phyloP scores from a whole-genome alignment of 2,113 vertebrate species.

The Todiramphus chloris region DNA sequence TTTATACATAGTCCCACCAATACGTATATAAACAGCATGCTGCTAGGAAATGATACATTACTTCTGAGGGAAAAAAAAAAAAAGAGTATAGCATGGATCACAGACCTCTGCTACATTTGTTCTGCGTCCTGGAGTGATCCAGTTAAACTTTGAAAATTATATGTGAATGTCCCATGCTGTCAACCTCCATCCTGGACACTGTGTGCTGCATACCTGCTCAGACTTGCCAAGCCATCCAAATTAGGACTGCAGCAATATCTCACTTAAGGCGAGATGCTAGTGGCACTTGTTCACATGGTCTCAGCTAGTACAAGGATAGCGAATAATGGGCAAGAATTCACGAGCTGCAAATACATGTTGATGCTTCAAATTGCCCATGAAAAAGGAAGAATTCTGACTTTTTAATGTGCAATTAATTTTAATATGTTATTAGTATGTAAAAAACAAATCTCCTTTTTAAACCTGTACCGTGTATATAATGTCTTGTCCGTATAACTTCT shows the following conservation, averaged over 20 bases:
- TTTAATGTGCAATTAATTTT: background rate
- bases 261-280: background rate
- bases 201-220: background rate
- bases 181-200: background rate
- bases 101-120: background rate
- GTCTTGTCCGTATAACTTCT: background rate
- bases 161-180: background rate
- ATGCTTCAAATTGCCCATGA: background rate
- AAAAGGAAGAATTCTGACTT: background rate
- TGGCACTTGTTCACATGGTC: background rate
- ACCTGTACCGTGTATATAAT: background rate
- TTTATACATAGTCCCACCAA: background rate
- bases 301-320: background rate
- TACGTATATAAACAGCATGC: background rate
- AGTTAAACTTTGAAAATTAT: background rate
- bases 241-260: background rate
- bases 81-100: background rate
- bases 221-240: background rate
- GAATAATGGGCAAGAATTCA: background rate
- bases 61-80: background rate
- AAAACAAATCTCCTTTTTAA: background rate
- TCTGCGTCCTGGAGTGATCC: background rate
- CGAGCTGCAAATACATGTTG: background rate
- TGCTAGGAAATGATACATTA: background rate
- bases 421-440: background rate